Evolutionary conservation across 2,113 vertebrate genomes (phyloP).

Genomic region (Gallinago media): DNA sequence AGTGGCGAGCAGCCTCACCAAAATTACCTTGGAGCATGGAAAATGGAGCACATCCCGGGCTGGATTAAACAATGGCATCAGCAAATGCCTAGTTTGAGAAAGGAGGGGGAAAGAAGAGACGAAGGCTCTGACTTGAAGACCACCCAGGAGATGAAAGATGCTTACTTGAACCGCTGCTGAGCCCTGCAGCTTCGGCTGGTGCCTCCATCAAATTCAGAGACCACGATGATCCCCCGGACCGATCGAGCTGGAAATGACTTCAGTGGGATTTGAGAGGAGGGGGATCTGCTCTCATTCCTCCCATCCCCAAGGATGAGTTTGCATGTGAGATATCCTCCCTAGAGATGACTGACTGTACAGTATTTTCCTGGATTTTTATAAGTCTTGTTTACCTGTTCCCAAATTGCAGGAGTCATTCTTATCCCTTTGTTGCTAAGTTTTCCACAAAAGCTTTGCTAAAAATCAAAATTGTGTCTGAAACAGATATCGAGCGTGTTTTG

Average conservation of each 20-base stretch:
- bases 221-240: background rate
- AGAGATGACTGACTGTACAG: background rate
- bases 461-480: constrained; percentile 46
- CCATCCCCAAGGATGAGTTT: background rate
- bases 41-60: constrained; percentile 53
- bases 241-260: background rate
- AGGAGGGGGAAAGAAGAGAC: background rate
- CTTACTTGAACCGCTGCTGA: background rate
- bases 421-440: constrained; percentile 16
- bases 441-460: background rate
- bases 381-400: constrained; percentile 25
- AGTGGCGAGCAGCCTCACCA: background rate
- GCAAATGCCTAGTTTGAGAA: background rate
- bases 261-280: background rate
- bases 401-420: background rate
- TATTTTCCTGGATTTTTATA: background rate
- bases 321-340: background rate
- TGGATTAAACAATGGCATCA: constrained; percentile 35
- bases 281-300: background rate
- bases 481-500: constrained; percentile 27
- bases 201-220: background rate
- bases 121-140: background rate
- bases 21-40: constrained; percentile 53
- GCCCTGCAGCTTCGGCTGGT: constrained; percentile 5
- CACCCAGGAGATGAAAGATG: constrained; percentile 54